phyloP scores from a whole-genome alignment of 2,888 invertebrate species.

The Caenorhabditis uteleia region DNA sequence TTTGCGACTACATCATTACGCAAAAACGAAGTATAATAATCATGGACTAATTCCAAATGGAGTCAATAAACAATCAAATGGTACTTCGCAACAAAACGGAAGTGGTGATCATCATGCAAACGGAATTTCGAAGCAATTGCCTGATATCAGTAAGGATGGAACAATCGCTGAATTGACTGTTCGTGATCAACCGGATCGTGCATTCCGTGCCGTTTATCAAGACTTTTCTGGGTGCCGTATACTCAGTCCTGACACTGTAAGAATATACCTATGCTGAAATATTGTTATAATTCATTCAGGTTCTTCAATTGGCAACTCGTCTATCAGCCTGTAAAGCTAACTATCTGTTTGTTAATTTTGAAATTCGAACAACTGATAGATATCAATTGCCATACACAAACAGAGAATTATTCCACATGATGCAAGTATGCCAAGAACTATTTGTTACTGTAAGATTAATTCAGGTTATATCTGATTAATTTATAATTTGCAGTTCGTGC shows the following conservation, averaged over 20 bases:
- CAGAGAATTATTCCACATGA: slow-evolving; percentile 64
- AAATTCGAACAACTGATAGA: slow-evolving; percentile 63
- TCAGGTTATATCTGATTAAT: neutral
- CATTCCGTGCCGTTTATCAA: slow-evolving; percentile 74
- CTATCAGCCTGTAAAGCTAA: slow-evolving; percentile 63
- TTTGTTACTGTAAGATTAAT: slow-evolving; percentile 48
- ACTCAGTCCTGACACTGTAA: slow-evolving; percentile 59
- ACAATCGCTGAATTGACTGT: slow-evolving; percentile 40
- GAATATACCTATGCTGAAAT: too few relatives aligned
- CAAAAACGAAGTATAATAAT: neutral
- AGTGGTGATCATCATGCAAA: slow-evolving; percentile 1
- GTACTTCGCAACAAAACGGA: neutral
- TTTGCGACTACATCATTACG: slow-evolving; percentile 53
- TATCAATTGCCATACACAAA: slow-evolving; percentile 65
- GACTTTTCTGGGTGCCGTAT: slow-evolving; percentile 73
- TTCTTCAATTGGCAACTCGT: slow-evolving; percentile 55
- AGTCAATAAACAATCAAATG: too few relatives aligned
- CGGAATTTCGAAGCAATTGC: slow-evolving; percentile 11
- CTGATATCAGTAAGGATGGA: slow-evolving; percentile 33
- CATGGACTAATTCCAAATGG: too few relatives aligned
- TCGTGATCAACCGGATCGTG: slow-evolving; percentile 75
- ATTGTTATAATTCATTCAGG: slow-evolving; percentile 17
- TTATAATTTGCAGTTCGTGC: slow-evolving; percentile 46
- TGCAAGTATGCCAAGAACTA: slow-evolving; percentile 61
- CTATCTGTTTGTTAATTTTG: slow-evolving; percentile 64